A percentile compares a stretch with the other conserved stretches of the same genome.
These are phyloP conservation scores for Anoplopoma fimbria DNA, from an alignment of 2,113 vertebrate species.

Conservation along the genomic window DNA sequence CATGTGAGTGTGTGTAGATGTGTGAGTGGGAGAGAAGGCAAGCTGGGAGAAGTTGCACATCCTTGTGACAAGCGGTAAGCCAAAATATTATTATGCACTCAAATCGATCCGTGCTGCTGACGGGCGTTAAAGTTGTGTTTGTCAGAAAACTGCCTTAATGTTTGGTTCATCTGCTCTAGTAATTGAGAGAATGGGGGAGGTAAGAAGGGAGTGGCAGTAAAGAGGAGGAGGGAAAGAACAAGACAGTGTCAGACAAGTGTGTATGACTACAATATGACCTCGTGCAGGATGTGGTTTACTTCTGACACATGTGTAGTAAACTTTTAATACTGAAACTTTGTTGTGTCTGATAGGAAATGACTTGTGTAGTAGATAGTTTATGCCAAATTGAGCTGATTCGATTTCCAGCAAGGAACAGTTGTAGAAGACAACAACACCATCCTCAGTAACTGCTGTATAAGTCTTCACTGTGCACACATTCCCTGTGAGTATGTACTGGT, in stretches of 20 bases:
- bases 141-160: not conserved
- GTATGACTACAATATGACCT: conserved; percentile 19
- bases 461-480: not conserved
- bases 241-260: conserved; percentile 14
- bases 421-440: not conserved
- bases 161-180: conserved; percentile 22
- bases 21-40: conserved; percentile 32
- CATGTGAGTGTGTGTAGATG: conserved; percentile 47
- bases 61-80: conserved; percentile 65
- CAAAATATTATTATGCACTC: not conserved
- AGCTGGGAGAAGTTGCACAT: conserved; percentile 58
- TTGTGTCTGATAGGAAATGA: not conserved
- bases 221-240: conserved; percentile 33
- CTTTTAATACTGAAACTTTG: not conserved
- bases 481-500: conserved; percentile 6
- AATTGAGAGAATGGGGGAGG: conserved; percentile 19
- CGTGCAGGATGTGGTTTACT: conserved; percentile 17
- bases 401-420: not conserved
- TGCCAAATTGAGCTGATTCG: not conserved
- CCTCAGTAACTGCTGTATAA: not conserved
- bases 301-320: conserved; percentile 13
- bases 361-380: not conserved
- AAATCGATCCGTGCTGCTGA: not conserved
- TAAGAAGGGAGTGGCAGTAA: conserved; percentile 39
- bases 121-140: not conserved